Conservation (phyloP, 2,797 vertebrate species). For the Phataginus tetradactyla region DNA sequence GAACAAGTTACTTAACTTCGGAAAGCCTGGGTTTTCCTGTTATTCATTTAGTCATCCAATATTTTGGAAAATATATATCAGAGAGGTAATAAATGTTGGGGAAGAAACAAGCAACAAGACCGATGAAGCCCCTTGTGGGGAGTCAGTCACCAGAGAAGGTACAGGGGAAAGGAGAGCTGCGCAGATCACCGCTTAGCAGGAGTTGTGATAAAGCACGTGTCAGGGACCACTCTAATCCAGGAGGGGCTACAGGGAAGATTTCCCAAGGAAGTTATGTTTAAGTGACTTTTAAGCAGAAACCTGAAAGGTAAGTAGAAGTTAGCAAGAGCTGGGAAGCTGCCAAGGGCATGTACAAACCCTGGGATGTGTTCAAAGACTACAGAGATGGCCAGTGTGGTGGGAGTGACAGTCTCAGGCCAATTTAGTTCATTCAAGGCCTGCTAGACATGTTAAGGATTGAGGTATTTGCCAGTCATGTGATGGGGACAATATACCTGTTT, state of each 20-base stretch:
- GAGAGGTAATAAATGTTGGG: neutral
- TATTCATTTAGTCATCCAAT: neutral
- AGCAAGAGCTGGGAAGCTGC: neutral
- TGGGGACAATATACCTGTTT: neutral
- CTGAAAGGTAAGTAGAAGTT: neutral
- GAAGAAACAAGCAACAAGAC: neutral
- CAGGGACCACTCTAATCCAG: neutral
- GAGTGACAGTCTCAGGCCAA: neutral
- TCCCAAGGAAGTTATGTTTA: neutral
- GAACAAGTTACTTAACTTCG: neutral
- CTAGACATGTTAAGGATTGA: neutral
- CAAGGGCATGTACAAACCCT: too few species aligned
- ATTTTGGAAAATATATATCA: neutral
- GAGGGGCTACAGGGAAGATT: neutral
- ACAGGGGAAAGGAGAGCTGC: neutral
- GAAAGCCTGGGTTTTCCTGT: neutral
- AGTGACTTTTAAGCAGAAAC: neutral
- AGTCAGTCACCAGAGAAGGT: neutral
- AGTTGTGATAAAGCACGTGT: rapidly evolving
- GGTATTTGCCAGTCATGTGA: neutral
- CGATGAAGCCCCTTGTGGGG: neutral
- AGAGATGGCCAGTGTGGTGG: too few species aligned
- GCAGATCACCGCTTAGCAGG: neutral
- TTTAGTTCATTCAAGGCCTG: neutral
- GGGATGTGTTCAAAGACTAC: neutral